These are phyloP conservation scores for Glaucopsyche alexis DNA, from an alignment of 2,888 invertebrate genomes.

Conservation along the genomic window DNA sequence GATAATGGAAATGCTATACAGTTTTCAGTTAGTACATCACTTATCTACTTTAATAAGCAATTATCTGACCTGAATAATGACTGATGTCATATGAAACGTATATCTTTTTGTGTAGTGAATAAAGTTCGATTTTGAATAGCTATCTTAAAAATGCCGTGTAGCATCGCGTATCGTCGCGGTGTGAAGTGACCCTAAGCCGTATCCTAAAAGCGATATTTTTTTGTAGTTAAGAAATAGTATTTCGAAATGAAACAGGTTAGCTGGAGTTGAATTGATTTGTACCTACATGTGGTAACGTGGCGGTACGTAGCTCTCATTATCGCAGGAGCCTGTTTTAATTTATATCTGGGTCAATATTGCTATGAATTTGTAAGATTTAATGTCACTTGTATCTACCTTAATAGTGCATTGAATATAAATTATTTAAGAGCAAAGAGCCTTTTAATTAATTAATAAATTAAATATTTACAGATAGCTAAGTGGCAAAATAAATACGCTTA, in stretches of 20 bases:
- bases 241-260: slow-evolving; percentile 37
- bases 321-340: slow-evolving; percentile 26
- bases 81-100: no score
- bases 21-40: no score
- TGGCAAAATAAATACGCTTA: neutral
- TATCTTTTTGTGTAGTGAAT: no score
- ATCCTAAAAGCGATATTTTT: slow-evolving; percentile 45
- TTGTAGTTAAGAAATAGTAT: slow-evolving; percentile 33
- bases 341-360: slow-evolving; percentile 32
- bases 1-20: no score
- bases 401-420: slow-evolving; percentile 8
- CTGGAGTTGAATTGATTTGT: slow-evolving; percentile 33
- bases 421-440: neutral
- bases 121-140: no score
- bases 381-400: slow-evolving; percentile 12
- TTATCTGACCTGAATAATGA: no score
- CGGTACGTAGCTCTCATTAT: slow-evolving; percentile 28
- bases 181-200: slow-evolving; percentile 37
- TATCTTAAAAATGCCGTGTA: no score
- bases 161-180: no score
- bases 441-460: neutral
- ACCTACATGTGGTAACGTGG: slow-evolving; percentile 15
- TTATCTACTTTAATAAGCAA: no score
- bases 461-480: neutral
- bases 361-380: slow-evolving; percentile 17